Percentiles rank a stretch among this genome's conserved stretches.
Evolutionary conservation across 1,140 invertebrate genomes (phyloP).

Genomic region (Drosophila baimaii): DNA sequence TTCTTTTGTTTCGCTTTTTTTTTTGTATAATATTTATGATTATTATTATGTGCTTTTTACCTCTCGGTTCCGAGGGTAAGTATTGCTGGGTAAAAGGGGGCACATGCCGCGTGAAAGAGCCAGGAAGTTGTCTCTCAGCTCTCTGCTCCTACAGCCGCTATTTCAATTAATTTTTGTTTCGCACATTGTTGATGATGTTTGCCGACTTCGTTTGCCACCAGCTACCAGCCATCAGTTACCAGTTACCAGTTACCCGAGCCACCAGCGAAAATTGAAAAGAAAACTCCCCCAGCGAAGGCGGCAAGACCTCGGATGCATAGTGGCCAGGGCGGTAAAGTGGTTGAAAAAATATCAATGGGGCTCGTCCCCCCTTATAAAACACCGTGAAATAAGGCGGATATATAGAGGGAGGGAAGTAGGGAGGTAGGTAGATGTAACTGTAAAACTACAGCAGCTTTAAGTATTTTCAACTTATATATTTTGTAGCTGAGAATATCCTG

Average conservation of each 20-base stretch:
- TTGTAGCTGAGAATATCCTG: too few species aligned
- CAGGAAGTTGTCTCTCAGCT: conserved; percentile 36
- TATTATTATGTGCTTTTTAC: conserved; percentile 48
- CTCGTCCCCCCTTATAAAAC: background rate
- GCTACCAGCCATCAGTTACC: conserved; percentile 5
- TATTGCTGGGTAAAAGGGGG: conserved; percentile 2
- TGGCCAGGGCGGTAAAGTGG: conserved; percentile 5
- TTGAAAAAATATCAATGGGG: conserved; percentile 22
- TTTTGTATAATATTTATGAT: conserved; percentile 49
- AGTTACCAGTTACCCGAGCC: conserved; percentile 10
- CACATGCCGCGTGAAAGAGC: background rate
- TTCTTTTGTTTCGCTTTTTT: conserved; percentile 3
- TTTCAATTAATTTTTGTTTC: conserved; percentile 73
- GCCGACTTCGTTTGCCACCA: conserved; percentile 24
- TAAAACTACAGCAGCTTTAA: conserved; percentile 2
- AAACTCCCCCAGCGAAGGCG: conserved; percentile 20
- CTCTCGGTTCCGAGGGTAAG: background rate
- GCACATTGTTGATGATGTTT: conserved; percentile 64
- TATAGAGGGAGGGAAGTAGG: background rate
- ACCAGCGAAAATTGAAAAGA: conserved; percentile 59
- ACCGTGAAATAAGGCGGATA: conserved; percentile 1
- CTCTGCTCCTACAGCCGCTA: conserved; percentile 43
- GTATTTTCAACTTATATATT: background rate
- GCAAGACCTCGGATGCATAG: background rate
- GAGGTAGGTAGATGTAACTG: too few species aligned